A percentile compares a stretch with the other conserved stretches of the same genome.
phyloP scores from a whole-genome alignment of 2,113 vertebrate genomes.

The Hippolais icterina region DNA sequence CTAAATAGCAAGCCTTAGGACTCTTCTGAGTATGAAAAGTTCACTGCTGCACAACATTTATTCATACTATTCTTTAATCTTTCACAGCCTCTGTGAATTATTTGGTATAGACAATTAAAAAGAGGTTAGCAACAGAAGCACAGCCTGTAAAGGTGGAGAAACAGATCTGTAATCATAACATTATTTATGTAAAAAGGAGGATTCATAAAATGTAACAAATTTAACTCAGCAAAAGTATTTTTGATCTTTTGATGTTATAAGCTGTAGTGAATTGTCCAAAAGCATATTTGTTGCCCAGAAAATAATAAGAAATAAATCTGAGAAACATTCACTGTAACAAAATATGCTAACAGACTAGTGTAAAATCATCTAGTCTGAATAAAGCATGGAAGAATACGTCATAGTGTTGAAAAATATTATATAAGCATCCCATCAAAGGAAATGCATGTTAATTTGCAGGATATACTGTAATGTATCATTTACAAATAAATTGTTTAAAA shows the following conservation, averaged over 20 bases:
- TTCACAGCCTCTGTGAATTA: not conserved
- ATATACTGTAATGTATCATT: not conserved
- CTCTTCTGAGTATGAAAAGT: not conserved
- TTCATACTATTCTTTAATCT: not conserved
- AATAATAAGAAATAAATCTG: not conserved
- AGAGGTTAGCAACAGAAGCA: not conserved
- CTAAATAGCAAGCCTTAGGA: constrained; percentile 2
- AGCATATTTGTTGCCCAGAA: not conserved
- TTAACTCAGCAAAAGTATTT: not conserved
- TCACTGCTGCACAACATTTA: not conserved
- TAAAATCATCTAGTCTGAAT: not conserved
- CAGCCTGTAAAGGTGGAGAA: not conserved
- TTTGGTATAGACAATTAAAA: not conserved
- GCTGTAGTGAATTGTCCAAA: not conserved
- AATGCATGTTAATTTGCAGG: not conserved
- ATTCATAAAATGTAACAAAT: not conserved
- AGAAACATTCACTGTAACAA: not conserved
- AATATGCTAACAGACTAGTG: not conserved
- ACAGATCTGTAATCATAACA: not conserved
- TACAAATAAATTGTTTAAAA: not conserved
- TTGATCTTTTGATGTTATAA: not conserved
- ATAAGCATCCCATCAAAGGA: not conserved
- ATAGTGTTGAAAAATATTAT: not conserved
- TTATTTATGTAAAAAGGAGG: not conserved
- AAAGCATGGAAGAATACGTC: not conserved